Evolutionary conservation across 2,797 vertebrate species (phyloP).

Genomic region (Muscicapa comitata): DNA sequence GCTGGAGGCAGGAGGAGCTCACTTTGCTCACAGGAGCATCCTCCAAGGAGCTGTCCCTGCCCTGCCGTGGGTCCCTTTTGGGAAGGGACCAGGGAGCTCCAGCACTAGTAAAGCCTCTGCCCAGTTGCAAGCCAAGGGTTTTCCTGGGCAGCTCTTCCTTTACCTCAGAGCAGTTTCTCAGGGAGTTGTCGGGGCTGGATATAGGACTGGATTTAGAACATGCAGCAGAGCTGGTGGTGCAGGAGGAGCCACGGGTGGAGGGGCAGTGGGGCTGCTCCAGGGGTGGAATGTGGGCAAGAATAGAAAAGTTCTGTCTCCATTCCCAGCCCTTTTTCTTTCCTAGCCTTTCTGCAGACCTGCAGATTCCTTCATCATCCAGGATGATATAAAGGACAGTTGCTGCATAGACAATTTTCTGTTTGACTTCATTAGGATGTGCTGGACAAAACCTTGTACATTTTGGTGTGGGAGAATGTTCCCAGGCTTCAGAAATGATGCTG

Average conservation of each 20-base stretch:
- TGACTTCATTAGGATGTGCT: not conserved
- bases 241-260: not conserved
- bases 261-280: not conserved
- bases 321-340: not conserved
- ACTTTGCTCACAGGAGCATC: not conserved
- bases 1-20: rapidly evolving
- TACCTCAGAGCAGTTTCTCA: not conserved
- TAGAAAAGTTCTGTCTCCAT: not conserved
- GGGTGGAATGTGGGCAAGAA: rapidly evolving
- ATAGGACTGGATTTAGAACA: rapidly evolving
- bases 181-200: not conserved
- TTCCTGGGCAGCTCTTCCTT: not conserved
- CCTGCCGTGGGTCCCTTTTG: rapidly evolving
- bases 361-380: not conserved
- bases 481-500: not conserved
- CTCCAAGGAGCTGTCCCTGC: not conserved
- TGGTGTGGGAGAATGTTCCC: not conserved
- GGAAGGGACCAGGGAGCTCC: not conserved
- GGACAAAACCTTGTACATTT: rapidly evolving
- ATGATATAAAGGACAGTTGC: not conserved
- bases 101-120: not conserved
- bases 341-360: not conserved
- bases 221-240: rapidly evolving
- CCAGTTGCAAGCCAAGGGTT: not conserved
- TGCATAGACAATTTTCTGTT: not conserved